Base-by-base conservation (phyloP, 2,888 invertebrate species). In the Glyphotaelius pellucidus region DNA sequence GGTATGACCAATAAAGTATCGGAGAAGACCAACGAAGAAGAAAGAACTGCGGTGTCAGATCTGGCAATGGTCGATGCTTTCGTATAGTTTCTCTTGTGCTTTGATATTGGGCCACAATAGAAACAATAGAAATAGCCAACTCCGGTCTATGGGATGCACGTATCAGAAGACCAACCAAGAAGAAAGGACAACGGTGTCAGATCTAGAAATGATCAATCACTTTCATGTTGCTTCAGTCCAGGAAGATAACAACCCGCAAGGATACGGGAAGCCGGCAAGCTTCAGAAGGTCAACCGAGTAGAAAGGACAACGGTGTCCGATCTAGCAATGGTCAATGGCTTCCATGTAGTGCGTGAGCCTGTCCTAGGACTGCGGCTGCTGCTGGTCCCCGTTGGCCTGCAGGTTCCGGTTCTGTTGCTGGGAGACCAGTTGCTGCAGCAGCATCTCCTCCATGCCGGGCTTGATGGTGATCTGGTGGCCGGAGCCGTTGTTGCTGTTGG, bases 401-500 rank as follows among this genome's bases (percentile, higher is more conserved):
- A 52, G 79, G 47, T 83, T 67, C 1, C 67, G 67, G 67, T 25
- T 67, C 67, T 67, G 67, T 15, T 83, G 83, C 31, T 32, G 38
- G 67, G 83, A 90, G 42, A 81, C 79, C 83, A 92, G 42, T 80
- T 92, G 91, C 84, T 93, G 93, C 31, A 93, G 85, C 25, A 92
- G 42, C 91, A 93, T 90, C 32, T 92, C 92, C 30, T 93, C 93
- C 47, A 93, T 84, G 52, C 92, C 92, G 3, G 96, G 96, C 93
- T 97, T 94, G 81, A 97, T 96, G 81, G 96, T 96, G 0, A 96
- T 96, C 89, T 95, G 95, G 92, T 95, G 95, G 92, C 95, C 95
- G 0, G 94, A 94, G 67, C 25, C 42, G 80, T 90, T 91, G 32
- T 38, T 81, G 52, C 80, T 92, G 90, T 93, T 92, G 88, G 93